Evolutionary conservation across 1,140 invertebrate genomes (phyloP).

Genomic region (Drosophila sp.): DNA sequence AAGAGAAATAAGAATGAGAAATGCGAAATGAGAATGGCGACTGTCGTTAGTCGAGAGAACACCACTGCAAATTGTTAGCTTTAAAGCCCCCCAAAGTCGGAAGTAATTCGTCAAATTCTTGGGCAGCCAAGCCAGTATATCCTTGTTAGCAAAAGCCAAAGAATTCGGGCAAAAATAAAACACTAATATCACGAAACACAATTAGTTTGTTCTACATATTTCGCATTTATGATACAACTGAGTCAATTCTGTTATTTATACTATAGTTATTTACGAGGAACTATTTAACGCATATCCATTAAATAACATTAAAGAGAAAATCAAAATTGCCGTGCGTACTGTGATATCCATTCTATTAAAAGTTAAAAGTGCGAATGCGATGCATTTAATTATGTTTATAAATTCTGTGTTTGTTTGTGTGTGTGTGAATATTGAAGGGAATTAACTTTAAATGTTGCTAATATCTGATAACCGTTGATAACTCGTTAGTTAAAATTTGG

Average conservation of each 20-base stretch:
- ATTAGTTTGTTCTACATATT: not conserved
- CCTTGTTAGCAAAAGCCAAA: constrained; percentile 54
- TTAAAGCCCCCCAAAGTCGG: constrained; percentile 56
- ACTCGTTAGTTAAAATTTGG: not conserved
- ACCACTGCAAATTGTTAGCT: constrained; percentile 53
- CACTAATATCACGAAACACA: not conserved
- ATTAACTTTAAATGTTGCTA: not conserved
- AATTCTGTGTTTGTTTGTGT: not conserved
- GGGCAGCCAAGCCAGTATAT: constrained; percentile 53
- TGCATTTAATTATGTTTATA: not conserved
- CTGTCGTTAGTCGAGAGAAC: constrained; percentile 4
- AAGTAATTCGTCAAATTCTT: constrained; percentile 71
- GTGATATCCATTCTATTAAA: not conserved
- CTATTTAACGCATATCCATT: not conserved
- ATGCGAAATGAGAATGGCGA: not conserved
- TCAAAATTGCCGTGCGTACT: not conserved
- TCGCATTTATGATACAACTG: not conserved
- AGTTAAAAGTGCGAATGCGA: not conserved
- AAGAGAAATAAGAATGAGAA: not conserved
- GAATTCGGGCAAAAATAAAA: constrained; percentile 2
- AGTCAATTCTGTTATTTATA: not conserved
- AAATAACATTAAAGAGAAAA: not conserved
- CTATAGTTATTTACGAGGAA: not conserved
- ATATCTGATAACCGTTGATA: too few species aligned
- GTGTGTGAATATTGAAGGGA: not conserved